A percentile compares a stretch with the other conserved stretches of the same genome.
These are phyloP conservation scores for Lepeophtheirus salmonis DNA, from an alignment of 1,140 invertebrate genomes.

Conservation along the genomic window DNA sequence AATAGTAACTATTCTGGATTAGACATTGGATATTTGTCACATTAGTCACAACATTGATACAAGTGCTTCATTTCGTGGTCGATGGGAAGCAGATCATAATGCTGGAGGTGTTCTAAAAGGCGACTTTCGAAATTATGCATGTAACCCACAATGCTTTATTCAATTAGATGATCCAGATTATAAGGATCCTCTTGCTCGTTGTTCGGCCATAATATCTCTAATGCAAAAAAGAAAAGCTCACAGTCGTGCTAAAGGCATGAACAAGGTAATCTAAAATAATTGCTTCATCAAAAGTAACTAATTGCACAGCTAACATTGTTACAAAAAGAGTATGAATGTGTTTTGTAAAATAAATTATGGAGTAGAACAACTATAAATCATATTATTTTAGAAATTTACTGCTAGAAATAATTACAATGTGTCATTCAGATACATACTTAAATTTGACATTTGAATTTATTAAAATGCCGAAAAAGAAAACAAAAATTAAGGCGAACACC, in stretches of 20 bases:
- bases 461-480: no score
- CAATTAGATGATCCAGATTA: constrained; percentile 70
- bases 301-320: no score
- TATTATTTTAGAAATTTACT: no score
- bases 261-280: constrained; percentile 8
- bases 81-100: constrained; percentile 13
- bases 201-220: constrained; percentile 75
- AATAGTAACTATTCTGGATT: not conserved
- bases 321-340: no score
- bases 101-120: constrained; percentile 17
- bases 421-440: no score
- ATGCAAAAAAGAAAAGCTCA: constrained; percentile 30
- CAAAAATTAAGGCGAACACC: no score
- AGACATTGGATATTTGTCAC: constrained; percentile 16
- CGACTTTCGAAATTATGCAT: constrained; percentile 31
- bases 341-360: no score
- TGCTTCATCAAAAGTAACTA: no score
- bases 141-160: constrained; percentile 88
- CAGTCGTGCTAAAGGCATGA: constrained; percentile 12
- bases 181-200: constrained; percentile 68
- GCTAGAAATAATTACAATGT: no score
- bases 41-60: constrained; percentile 2
- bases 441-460: no score
- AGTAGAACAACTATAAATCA: no score
- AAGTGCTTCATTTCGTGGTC: constrained; percentile 4